phyloP scores from a whole-genome alignment of 1,140 invertebrate genomes.

The Heliconius congener region DNA sequence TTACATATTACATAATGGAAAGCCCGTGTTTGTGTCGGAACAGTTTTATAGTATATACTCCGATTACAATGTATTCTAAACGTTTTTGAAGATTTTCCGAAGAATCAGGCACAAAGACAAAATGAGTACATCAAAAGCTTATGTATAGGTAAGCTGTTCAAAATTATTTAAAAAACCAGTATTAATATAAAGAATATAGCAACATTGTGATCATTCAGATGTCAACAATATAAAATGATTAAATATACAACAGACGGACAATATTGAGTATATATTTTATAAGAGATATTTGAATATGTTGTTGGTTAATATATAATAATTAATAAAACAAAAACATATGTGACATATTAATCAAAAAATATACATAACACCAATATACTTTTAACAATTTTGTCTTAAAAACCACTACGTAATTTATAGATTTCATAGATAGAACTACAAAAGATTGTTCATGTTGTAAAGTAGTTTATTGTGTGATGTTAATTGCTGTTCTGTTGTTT shows the following conservation, averaged over 20 bases:
- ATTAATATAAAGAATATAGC: neutral
- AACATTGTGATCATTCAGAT: neutral
- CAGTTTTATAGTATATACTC: neutral
- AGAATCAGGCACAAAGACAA: neutral
- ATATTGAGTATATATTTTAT: conserved; percentile 1
- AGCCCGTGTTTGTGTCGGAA: neutral
- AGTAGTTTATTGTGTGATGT: neutral
- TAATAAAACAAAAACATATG: neutral
- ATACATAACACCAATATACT: neutral
- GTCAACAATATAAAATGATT: neutral
- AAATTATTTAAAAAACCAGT: neutral
- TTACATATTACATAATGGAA: neutral
- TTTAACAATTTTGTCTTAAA: neutral
- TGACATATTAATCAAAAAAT: neutral
- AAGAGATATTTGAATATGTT: neutral
- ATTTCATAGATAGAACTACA: neutral
- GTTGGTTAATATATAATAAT: neutral
- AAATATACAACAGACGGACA: neutral
- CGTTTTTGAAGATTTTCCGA: neutral
- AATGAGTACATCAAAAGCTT: neutral
- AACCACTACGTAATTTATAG: neutral
- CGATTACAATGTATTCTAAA: neutral
- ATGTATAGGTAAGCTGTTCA: neutral
- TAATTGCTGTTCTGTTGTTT: neutral
- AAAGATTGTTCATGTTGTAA: neutral